Evolutionary conservation across 2,797 vertebrate genomes (phyloP), one percentile per base, ranked within the genome.

Genomic region (Sebastes nivosus): DNA sequence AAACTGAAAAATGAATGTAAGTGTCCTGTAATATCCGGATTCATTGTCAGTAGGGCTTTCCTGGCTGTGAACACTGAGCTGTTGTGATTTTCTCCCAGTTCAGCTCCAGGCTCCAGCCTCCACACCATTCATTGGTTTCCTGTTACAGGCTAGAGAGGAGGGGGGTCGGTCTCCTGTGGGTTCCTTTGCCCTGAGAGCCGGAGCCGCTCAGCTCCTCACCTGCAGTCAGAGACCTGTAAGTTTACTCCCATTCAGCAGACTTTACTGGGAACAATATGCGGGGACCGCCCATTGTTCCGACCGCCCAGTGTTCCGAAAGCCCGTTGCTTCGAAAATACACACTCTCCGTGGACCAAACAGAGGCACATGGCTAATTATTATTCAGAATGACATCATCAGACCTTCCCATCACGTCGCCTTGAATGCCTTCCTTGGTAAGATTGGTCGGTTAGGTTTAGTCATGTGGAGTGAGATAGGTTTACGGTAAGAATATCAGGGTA

Each of bases 61-160:
- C n/a, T 42, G 10, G 8, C 14, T 34, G 29, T 38, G 5, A n/a
- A 54, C 18, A 42, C 20, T 67, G 8, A 29, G 6, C 29, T 32
- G 18, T 61, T 61, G 18, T 64, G 14, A 11, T 12, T 71, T 10
- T 24, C 79, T 87, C 16, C 24, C 66, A 97, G 97, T 97, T 64
- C 66, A 82, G 11, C 90, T 97, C n/a, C 83, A 88, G 61, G 89
- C 75, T 57, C 12, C 80, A 22, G 75, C 67, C 14, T 63, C 87
- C 5, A 68, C 0, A 20, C 38, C 75, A 1, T 97, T 97, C 85
- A 77, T 13, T 77, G 97, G 94, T 67, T 97, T 97, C 91, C 86
- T 96, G 76, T 87, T 97, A 70, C 94, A 96, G 81, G 96, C 96
- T 25, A 89, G 93, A 90, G 89, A 92, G 86, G 50, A 93, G 58